phyloP scores from a whole-genome alignment of 2,113 vertebrate species.

The Cyanistes caeruleus region DNA sequence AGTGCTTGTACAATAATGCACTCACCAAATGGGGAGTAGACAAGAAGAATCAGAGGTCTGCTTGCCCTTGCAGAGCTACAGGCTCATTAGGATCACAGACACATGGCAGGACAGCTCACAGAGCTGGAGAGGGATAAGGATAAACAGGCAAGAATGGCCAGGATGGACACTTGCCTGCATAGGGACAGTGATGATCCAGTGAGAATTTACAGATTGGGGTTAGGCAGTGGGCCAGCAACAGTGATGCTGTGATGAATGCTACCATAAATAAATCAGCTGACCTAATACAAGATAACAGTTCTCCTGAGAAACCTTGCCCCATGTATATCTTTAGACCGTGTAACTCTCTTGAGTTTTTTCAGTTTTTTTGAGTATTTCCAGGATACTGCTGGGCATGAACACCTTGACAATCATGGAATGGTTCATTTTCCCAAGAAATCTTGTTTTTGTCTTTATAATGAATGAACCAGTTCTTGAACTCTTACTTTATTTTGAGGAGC shows the following conservation, averaged over 20 bases:
- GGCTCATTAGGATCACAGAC: not conserved
- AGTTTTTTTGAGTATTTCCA: not conserved
- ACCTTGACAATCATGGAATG: not conserved
- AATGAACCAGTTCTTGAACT: not conserved
- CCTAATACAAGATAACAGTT: not conserved
- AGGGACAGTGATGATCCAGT: rapidly evolving
- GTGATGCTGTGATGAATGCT: not conserved
- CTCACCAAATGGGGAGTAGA: not conserved
- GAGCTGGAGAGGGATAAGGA: not conserved
- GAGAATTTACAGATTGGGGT: not conserved
- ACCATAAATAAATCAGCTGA: not conserved
- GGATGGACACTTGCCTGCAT: not conserved
- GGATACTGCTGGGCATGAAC: not conserved
- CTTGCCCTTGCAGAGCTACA: not conserved
- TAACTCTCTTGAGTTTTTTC: not conserved
- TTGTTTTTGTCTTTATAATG: not conserved
- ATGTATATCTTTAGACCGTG: not conserved
- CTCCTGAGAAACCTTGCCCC: not conserved
- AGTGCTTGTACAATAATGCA: not conserved
- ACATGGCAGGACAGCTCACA: not conserved
- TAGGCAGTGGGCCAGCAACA: not conserved
- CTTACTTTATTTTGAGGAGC: not conserved
- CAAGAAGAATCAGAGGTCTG: not conserved
- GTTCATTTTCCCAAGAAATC: not conserved
- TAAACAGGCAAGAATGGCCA: not conserved